phyloP scores from a whole-genome alignment of 1,140 invertebrate genomes.

The Drosophila triauraria region DNA sequence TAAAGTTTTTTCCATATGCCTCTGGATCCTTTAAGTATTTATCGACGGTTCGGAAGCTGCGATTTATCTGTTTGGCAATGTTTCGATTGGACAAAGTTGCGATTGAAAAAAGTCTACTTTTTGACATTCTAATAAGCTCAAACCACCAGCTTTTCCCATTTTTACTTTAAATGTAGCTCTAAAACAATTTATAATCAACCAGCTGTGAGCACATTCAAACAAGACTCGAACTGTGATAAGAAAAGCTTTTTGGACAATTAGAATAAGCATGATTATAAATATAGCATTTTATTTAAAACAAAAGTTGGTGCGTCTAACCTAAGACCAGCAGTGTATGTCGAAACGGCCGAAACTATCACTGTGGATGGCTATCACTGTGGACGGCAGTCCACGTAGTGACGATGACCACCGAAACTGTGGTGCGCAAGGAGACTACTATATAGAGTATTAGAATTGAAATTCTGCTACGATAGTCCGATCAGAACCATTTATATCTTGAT shows the following conservation, averaged over 20 bases:
- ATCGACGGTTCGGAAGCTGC: slow-evolving; percentile 15
- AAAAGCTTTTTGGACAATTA: slow-evolving; percentile 24
- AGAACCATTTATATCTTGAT: no score
- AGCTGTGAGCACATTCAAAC: slow-evolving; percentile 10
- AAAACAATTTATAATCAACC: slow-evolving; percentile 17
- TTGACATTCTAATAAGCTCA: neutral
- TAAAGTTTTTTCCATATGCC: slow-evolving; percentile 6
- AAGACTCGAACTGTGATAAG: slow-evolving; percentile 19
- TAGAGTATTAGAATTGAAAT: no score
- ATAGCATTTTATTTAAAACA: neutral
- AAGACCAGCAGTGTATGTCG: neutral
- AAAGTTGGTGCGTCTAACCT: slow-evolving; percentile 8
- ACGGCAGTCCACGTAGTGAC: no score
- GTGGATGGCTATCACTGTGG: no score
- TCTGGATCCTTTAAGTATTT: slow-evolving; percentile 26
- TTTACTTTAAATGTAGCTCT: neutral
- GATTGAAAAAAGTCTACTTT: slow-evolving; percentile 16
- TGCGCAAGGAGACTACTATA: no score
- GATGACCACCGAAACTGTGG: no score
- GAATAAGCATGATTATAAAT: slow-evolving; percentile 1
- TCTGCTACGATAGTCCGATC: no score
- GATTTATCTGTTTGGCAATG: slow-evolving; percentile 34
- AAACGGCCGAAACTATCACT: no score
- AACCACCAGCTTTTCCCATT: neutral
- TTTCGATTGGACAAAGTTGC: slow-evolving; percentile 26